phyloP scores from a whole-genome alignment of 2,113 vertebrate genomes.

The Hippocampus zosterae region DNA sequence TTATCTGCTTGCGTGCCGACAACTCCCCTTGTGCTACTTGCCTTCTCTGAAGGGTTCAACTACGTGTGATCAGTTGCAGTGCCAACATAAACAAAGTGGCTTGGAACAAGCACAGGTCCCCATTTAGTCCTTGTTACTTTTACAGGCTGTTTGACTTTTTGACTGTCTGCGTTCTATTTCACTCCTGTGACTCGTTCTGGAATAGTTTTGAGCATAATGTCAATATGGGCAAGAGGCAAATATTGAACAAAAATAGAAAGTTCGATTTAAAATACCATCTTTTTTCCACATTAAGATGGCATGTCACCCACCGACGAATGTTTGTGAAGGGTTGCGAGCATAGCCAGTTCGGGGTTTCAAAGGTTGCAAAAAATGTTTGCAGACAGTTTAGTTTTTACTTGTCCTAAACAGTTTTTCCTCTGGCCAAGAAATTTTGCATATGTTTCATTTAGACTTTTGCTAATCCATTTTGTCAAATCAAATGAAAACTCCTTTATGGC shows the following conservation, averaged over 20 bases:
- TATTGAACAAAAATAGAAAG: not conserved
- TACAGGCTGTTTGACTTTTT: slow-evolving; percentile 2
- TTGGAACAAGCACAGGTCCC: slow-evolving; percentile 1
- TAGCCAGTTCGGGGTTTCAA: too few species aligned
- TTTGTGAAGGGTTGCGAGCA: too few species aligned
- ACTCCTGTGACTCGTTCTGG: not conserved
- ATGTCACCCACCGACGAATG: too few species aligned
- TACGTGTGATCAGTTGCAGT: not conserved
- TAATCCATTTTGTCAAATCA: too few species aligned
- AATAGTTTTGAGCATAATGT: not conserved
- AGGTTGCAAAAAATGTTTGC: too few species aligned
- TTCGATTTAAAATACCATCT: not conserved
- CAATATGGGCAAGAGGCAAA: not conserved
- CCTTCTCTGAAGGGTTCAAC: slow-evolving; percentile 1
- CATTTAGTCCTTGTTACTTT: slow-evolving; percentile 10
- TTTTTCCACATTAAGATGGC: not conserved
- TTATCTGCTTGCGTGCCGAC: not conserved
- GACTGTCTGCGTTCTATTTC: not conserved
- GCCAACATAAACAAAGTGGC: not conserved
- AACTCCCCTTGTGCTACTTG: slow-evolving; percentile 4
- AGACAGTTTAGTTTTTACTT: too few species aligned
- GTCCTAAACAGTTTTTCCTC: too few species aligned
- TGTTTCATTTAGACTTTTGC: too few species aligned
- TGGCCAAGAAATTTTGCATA: too few species aligned
- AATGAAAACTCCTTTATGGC: too few species aligned